Evolutionary conservation across 2,797 vertebrate genomes (phyloP).

Genomic region (Acipenser ruthenus): DNA sequence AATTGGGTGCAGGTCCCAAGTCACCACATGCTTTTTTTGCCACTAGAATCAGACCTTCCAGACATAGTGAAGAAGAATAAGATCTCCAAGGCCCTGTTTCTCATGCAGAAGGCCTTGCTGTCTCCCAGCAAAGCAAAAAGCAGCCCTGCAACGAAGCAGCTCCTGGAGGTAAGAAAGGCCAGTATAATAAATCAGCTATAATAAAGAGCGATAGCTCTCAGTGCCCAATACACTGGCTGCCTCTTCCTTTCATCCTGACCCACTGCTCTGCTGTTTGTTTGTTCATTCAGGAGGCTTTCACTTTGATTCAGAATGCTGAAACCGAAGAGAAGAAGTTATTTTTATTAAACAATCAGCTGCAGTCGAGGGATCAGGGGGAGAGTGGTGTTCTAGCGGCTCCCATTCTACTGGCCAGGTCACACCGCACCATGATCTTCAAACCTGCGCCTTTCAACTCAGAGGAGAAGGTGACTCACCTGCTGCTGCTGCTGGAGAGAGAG

Average conservation of each 20-base stretch:
- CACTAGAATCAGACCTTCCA: constrained; percentile 60
- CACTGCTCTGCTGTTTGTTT: not conserved
- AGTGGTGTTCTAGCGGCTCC: constrained; percentile 69
- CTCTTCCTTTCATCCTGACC: not conserved
- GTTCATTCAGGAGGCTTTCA: constrained; percentile 65
- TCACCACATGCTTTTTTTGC: constrained; percentile 21
- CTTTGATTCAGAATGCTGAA: constrained; percentile 71
- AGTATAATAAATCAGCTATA: no score
- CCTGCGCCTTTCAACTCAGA: constrained; percentile 68
- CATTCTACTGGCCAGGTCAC: constrained; percentile 66
- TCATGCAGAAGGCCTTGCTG: constrained; percentile 74
- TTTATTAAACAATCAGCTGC: constrained; percentile 31
- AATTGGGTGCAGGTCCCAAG: not conserved
- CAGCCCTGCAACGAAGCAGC: constrained; percentile 40
- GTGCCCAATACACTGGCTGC: not conserved
- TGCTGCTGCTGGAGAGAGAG: no score
- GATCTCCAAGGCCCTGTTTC: constrained; percentile 74
- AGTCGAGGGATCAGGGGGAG: constrained; percentile 38
- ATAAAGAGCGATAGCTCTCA: not conserved
- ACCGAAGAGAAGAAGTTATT: constrained; percentile 67
- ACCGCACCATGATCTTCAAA: constrained; percentile 69
- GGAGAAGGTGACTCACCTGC: constrained; percentile 49
- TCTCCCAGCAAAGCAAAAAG: constrained; percentile 44
- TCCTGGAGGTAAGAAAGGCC: constrained; percentile 67
- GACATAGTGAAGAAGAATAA: constrained; percentile 78